Evolutionary conservation across 2,113 vertebrate genomes (phyloP), one percentile per base, ranked within the genome.

Genomic region (Prunella himalayana): DNA sequence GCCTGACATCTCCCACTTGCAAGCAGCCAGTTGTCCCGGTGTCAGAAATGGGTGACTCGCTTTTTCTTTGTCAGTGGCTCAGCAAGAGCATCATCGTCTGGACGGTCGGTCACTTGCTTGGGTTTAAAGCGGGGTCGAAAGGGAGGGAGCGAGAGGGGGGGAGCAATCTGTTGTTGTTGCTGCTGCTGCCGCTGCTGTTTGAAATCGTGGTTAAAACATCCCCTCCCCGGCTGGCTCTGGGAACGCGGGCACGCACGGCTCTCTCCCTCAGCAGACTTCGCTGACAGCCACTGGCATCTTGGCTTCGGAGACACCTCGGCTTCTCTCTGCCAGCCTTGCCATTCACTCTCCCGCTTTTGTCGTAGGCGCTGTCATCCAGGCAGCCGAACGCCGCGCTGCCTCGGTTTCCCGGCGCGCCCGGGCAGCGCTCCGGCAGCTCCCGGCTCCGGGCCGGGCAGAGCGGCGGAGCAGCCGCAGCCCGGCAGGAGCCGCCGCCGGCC

Each of bases 231-330:
- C 57, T 21, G 91, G 50, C 10, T 7, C 11, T 5, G 85, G 50
- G 12, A 28, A 11, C 5, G 70, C 80, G 9, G 88, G 51, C 84
- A 20, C 2, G 61, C 61, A n/a, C 73, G 15, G 87, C 9, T 60
- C 87, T 69, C 69, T 30, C 83, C 92, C 81, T 97, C 19, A 94
- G 90, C 88, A 56, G 75, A 31, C 88, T 91, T 21, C 60, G 44
- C 86, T 10, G 90, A 45, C 88, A 37, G 73, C 57, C 80, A 31
- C 92, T 15, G 95, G 50, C 97, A 96, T 61, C 94, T 84, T 9
- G 77, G 89, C 73, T 81, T 11, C 51, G n/a, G 47, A 23, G 76
- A 51, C 95, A 54, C 69, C 88, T 56, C 82, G 53, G 73, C 85
- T 88, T 35, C 78, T 71, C 24, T 44, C 85, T 2, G 63, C 86